phyloP scores from a whole-genome alignment of 2,797 vertebrate species.

The Poeciliopsis gracilis region DNA sequence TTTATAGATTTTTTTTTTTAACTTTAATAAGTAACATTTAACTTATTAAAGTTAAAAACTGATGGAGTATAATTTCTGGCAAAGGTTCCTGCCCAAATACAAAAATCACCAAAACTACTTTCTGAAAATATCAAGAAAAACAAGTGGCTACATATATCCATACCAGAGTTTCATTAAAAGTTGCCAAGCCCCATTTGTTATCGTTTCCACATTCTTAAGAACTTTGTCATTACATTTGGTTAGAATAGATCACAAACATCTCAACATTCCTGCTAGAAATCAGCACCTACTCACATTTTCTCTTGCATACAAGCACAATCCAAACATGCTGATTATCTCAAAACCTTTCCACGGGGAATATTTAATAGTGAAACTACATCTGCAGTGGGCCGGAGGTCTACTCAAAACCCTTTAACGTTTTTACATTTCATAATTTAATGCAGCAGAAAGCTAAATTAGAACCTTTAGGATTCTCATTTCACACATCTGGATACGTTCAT shows the following conservation, averaged over 20 bases:
- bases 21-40: too few relatives aligned
- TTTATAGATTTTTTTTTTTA: too few relatives aligned
- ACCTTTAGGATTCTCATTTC: not conserved
- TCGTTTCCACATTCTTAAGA: conserved; percentile 9
- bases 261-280: conserved; percentile 15
- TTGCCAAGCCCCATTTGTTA: not conserved
- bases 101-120: not conserved
- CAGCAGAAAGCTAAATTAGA: not conserved
- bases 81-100: not conserved
- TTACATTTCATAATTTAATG: not conserved
- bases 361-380: not conserved
- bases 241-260: conserved; percentile 33
- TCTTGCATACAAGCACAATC: conserved; percentile 19
- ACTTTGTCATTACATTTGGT: conserved; percentile 9
- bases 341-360: conserved; percentile 4
- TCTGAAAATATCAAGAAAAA: not conserved
- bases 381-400: not conserved
- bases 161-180: not conserved
- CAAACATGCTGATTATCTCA: conserved; percentile 19
- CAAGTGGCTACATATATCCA: not conserved
- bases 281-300: conserved; percentile 17
- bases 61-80: not conserved
- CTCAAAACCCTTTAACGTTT: not conserved
- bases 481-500: not conserved
- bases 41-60: too few relatives aligned